A percentile compares a stretch with the other conserved stretches of the same genome.
These are phyloP conservation scores for Leptobrachium leishanense DNA, from an alignment of 2,113 vertebrate genomes.

Conservation along the genomic window DNA sequence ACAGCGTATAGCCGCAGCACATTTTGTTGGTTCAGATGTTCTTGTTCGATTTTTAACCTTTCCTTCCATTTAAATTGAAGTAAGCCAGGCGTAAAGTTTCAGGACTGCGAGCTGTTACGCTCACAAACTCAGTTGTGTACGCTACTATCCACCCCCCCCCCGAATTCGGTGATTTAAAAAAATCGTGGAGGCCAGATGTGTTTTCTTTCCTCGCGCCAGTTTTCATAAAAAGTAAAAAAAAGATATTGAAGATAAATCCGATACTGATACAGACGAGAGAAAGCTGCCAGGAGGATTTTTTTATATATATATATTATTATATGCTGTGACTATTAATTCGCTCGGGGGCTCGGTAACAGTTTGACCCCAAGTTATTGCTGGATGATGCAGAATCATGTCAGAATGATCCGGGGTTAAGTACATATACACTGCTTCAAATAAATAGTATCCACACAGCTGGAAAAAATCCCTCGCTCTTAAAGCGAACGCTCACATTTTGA, in stretches of 20 bases:
- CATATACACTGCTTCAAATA: not conserved
- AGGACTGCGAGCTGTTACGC: slow-evolving; percentile 25
- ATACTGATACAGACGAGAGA: not conserved
- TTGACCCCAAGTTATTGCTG: slow-evolving; percentile 25
- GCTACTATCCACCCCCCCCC: slow-evolving; percentile 24
- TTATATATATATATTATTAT: not conserved
- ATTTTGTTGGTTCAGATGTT: slow-evolving; percentile 22
- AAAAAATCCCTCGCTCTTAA: too few relatives aligned
- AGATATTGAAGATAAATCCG: slow-evolving; percentile 12
- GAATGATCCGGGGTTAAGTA: not conserved
- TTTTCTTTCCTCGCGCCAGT: slow-evolving; percentile 39
- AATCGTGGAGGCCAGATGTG: slow-evolving; percentile 21
- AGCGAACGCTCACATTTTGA: too few relatives aligned
- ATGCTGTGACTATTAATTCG: slow-evolving; percentile 20
- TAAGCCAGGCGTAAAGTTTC: slow-evolving; percentile 45
- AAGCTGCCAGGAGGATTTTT: slow-evolving; percentile 31
- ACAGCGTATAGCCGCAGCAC: slow-evolving; percentile 39
- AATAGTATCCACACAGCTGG: not conserved
- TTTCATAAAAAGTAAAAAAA: slow-evolving; percentile 18
- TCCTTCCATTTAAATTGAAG: slow-evolving; percentile 39
- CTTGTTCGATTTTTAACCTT: slow-evolving; percentile 41
- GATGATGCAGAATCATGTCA: slow-evolving; percentile 19
- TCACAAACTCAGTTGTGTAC: slow-evolving; percentile 31
- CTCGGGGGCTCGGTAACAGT: slow-evolving; percentile 7
- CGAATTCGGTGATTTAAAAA: not conserved